These are phyloP conservation scores for Drosophila neotestacea DNA, from an alignment of 2,888 invertebrate genomes.

Conservation along the genomic window DNA sequence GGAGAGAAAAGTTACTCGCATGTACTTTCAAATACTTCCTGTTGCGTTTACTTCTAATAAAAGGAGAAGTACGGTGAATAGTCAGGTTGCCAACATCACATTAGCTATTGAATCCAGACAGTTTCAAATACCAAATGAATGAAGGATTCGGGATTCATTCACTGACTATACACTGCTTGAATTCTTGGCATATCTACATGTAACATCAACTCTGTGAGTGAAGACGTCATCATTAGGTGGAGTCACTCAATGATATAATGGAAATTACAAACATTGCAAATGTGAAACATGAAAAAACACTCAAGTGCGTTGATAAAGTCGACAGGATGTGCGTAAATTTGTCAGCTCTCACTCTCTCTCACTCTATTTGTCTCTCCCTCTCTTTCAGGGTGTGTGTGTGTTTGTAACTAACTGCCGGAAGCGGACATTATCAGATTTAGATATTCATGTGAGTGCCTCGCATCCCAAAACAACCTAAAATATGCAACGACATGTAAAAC, in stretches of 20 bases:
- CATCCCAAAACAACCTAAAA: constrained; percentile 12
- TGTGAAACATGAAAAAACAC: constrained; percentile 69
- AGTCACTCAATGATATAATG: constrained; percentile 33
- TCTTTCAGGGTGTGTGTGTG: constrained; percentile 9
- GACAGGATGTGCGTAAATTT: constrained; percentile 56
- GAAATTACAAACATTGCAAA: constrained; percentile 54
- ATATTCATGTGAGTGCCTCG: constrained; percentile 20
- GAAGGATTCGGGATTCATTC: constrained; percentile 1
- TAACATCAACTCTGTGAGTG: constrained; percentile 40
- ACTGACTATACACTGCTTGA: background rate
- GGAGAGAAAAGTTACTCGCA: background rate
- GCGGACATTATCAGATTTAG: constrained; percentile 50
- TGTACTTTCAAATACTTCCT: constrained; percentile 18
- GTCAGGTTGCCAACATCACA: constrained; percentile 54
- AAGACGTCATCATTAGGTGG: constrained; percentile 43
- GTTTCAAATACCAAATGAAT: constrained; percentile 4
- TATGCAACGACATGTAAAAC: constrained; percentile 39
- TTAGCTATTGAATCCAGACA: constrained; percentile 59
- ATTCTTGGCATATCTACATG: constrained; percentile 20
- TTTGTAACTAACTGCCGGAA: constrained; percentile 34
- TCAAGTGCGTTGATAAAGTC: constrained; percentile 51
- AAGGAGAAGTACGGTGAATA: background rate
- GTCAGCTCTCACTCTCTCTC: constrained; percentile 20
- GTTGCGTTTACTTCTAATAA: constrained; percentile 30
- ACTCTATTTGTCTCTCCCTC: background rate